Evolutionary conservation across 2,113 vertebrate species (phyloP).

Genomic region (Bubo bubo): DNA sequence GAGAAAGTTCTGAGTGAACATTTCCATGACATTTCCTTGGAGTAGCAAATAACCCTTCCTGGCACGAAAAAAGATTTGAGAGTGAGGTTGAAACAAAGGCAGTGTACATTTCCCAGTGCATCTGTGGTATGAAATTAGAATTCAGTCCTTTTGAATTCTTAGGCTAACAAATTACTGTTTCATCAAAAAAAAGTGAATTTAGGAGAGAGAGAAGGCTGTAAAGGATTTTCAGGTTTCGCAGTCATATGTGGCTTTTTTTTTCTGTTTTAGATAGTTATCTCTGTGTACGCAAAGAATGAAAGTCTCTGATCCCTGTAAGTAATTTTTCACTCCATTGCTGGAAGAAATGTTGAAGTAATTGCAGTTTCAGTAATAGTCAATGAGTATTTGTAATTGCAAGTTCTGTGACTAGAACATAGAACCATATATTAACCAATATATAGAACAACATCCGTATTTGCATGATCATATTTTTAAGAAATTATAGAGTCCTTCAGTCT

Average conservation of each 20-base stretch:
- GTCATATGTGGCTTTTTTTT: background rate
- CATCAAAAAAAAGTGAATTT: background rate
- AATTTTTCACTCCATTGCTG: background rate
- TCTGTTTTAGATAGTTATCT: background rate
- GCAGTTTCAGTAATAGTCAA: background rate
- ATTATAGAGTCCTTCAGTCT: background rate
- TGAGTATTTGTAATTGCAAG: background rate
- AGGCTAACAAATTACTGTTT: background rate
- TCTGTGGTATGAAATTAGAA: background rate
- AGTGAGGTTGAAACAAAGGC: background rate
- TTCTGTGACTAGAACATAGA: background rate
- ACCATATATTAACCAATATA: background rate
- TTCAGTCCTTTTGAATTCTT: background rate
- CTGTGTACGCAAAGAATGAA: background rate
- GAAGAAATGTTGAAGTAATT: conserved; percentile 13
- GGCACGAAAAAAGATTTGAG: background rate
- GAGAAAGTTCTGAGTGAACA: background rate
- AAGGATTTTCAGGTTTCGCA: background rate
- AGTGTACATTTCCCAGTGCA: background rate
- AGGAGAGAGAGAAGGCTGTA: background rate
- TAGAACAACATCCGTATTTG: background rate
- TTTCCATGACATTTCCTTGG: background rate
- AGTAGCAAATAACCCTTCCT: background rate
- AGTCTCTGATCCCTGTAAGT: background rate
- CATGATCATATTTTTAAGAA: background rate